phyloP scores from a whole-genome alignment of 2,113 vertebrate species.

The Gnathochromis pfefferi region DNA sequence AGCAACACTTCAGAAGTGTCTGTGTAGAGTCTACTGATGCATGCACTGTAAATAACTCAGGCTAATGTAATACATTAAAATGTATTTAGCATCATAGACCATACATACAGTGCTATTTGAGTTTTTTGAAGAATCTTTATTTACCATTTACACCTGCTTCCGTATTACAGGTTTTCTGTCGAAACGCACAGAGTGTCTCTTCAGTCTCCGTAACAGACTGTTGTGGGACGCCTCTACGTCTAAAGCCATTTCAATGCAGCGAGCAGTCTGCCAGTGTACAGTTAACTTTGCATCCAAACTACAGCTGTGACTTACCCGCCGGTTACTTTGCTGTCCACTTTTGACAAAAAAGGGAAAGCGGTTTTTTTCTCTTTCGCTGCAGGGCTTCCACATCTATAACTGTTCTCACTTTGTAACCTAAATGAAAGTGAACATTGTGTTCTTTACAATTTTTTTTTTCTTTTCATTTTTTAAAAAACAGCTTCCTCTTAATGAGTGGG shows the following conservation, averaged over 20 bases:
- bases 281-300: neutral
- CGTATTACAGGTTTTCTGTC: neutral
- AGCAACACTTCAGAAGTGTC: neutral
- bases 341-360: neutral
- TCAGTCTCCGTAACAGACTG: neutral
- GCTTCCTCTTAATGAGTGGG: neutral
- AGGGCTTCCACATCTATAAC: constrained; percentile 21
- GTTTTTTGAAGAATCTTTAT: neutral
- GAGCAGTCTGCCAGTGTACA: constrained; percentile 2
- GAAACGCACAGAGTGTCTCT: neutral
- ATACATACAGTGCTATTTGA: neutral
- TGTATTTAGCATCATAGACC: neutral
- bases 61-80: neutral
- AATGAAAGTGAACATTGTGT: neutral
- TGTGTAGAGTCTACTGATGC: neutral
- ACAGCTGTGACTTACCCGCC: neutral
- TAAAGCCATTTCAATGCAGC: constrained; percentile 20
- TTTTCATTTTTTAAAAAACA: fast-evolving
- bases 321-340: neutral
- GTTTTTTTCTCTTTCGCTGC: neutral
- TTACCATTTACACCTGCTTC: neutral
- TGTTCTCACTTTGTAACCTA: neutral
- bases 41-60: constrained; percentile 24
- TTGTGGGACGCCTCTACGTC: neutral
- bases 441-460: neutral